These are phyloP conservation scores for Eupsittula cactorum DNA, from an alignment of 2,113 vertebrate genomes.

Conservation along the genomic window DNA sequence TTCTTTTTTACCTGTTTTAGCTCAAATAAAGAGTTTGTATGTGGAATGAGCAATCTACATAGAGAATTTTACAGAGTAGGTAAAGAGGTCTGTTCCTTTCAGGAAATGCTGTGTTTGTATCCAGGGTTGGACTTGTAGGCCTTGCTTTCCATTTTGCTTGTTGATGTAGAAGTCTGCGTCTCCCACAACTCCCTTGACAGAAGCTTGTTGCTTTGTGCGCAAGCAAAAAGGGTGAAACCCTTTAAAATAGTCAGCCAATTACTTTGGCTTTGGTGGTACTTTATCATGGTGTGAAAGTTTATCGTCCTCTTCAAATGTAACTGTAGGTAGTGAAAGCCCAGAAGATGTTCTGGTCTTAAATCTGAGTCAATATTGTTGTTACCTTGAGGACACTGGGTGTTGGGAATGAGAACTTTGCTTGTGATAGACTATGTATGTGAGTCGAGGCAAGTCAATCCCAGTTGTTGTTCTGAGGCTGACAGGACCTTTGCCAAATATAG, in stretches of 20 bases:
- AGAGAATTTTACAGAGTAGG: background rate
- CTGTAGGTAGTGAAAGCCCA: background rate
- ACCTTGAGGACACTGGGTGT: background rate
- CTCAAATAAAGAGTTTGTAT: background rate
- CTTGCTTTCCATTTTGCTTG: background rate
- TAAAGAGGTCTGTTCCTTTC: background rate
- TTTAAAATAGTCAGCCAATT: background rate
- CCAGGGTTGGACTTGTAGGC: background rate
- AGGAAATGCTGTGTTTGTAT: background rate
- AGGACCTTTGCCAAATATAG: background rate
- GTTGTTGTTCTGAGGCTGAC: background rate
- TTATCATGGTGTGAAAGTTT: background rate
- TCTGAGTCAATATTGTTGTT: background rate
- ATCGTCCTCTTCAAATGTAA: background rate
- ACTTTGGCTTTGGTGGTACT: background rate
- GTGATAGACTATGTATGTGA: background rate
- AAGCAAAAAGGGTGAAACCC: background rate
- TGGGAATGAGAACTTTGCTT: background rate
- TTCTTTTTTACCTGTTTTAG: background rate
- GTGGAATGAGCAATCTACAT: background rate
- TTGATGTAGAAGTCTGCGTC: background rate
- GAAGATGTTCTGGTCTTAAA: background rate
- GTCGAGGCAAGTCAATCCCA: background rate
- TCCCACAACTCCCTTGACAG: background rate
- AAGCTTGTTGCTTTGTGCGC: accelerated